Conservation (phyloP, 1,140 invertebrate species). For the Cotesia glomerata region DNA sequence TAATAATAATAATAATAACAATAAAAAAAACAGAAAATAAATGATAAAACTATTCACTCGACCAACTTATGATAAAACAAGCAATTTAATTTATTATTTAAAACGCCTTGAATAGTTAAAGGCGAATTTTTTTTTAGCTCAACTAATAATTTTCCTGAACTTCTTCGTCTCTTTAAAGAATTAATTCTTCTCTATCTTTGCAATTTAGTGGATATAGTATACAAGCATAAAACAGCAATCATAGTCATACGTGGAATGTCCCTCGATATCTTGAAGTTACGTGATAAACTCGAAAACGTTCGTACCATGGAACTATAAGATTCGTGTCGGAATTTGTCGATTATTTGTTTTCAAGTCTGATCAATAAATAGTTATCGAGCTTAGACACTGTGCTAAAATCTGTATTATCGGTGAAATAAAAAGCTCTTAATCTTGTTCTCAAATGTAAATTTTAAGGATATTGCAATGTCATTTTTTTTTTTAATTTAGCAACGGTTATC, state of each 20-base stretch:
- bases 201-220: background rate
- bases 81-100: too few relatives aligned
- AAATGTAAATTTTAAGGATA: background rate
- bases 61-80: too few relatives aligned
- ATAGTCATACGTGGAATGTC: slow-evolving; percentile 15
- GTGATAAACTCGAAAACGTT: background rate
- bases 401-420: background rate
- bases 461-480: background rate
- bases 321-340: slow-evolving; percentile 28
- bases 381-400: background rate
- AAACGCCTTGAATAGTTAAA: background rate
- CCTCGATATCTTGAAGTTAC: background rate
- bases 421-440: background rate
- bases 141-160: background rate
- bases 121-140: background rate
- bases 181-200: too few relatives aligned
- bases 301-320: slow-evolving; percentile 8
- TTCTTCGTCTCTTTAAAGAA: background rate
- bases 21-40: too few relatives aligned
- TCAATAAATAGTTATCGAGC: slow-evolving; percentile 7
- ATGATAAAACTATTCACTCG: too few relatives aligned
- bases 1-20: background rate
- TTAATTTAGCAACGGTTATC: background rate
- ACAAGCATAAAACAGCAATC: background rate
- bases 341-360: slow-evolving; percentile 7